Base-by-base conservation (phyloP, 2,888 invertebrate genomes). In the Euplexia lucipara region DNA sequence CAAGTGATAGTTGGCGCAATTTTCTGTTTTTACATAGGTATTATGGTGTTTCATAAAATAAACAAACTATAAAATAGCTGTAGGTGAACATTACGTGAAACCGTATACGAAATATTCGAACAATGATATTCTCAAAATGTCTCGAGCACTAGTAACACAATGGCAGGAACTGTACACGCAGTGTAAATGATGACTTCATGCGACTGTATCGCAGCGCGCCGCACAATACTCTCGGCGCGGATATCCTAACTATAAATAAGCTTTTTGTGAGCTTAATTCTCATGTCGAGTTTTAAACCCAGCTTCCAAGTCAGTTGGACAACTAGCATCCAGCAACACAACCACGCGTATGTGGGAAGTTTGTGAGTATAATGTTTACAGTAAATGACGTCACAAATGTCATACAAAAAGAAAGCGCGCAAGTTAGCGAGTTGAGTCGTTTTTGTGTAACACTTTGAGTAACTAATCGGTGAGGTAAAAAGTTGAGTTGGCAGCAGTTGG, bases 381-480 rank as follows among this genome's bases (percentile, higher is more conserved):
- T 44, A 45, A 48, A 32, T 63, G 68, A 70, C 69, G 62, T 71
- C 63, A 60, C 67, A 48, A 59, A 63, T 58, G 44, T 58, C 61
- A 53, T 39, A 39, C 59, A 54, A 58, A 75, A 79, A 76, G 70
- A 69, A 82, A 71, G 56, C 75, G 48, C 56, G 42, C 71, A 59
- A 79, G 59, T 82, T 76, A 66, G 63, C 53, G 61, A 72, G 72
- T 62, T 60, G 61, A 70, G 60, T 67, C 73, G 72, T 81, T 83
- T 84, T 82, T 84, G 83, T 81, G 75, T 76, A 76, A 78, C 83
- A 81, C 83, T 83, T 77, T 76, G 75, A 78, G 83, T 74, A 82
- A 83, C 79, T 84, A 84, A 82, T 83, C 83, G 82, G 61, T 32
- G 68, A 83, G 82, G 82, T 84, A 83, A 79, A 78, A 82, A 82